Evolutionary conservation across 2,888 invertebrate genomes (phyloP).

Genomic region (Zygaena filipendulae): DNA sequence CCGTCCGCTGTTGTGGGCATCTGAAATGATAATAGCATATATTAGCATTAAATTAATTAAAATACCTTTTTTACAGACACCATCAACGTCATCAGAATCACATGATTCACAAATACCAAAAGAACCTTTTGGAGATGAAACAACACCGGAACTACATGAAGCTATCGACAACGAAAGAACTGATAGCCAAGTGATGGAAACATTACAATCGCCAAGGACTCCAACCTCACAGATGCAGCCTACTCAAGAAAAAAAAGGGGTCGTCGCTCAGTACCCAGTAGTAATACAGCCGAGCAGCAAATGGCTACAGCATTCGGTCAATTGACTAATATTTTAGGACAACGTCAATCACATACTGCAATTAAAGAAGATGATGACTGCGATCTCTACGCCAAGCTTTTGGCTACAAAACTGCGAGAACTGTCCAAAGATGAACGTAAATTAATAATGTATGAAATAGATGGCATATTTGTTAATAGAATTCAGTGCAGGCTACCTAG

Average conservation of each 20-base stretch:
- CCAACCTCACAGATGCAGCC: too few relatives aligned
- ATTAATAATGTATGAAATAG: slow-evolving; percentile 2
- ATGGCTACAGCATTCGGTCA: too few relatives aligned
- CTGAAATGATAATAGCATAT: too few relatives aligned
- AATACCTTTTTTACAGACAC: too few relatives aligned
- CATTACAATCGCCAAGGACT: too few relatives aligned
- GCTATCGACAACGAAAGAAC: neutral
- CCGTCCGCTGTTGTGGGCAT: slow-evolving; percentile 2
- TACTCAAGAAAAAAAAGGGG: too few relatives aligned
- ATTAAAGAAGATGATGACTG: slow-evolving; percentile 16
- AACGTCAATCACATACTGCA: too few relatives aligned
- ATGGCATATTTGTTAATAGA: slow-evolving; percentile 14
- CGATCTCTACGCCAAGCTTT: slow-evolving; percentile 17
- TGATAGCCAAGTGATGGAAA: too few relatives aligned
- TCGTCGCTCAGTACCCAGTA: too few relatives aligned
- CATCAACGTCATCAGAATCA: too few relatives aligned
- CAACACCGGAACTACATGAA: slow-evolving; percentile 1
- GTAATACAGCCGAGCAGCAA: slow-evolving; percentile 9
- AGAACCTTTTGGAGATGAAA: neutral
- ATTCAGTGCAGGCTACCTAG: slow-evolving; percentile 8
- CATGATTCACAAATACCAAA: neutral
- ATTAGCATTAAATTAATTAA: too few relatives aligned
- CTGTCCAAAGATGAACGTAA: slow-evolving; percentile 4
- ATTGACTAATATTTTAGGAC: slow-evolving; percentile 1
- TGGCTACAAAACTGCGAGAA: slow-evolving; percentile 19